Evolutionary conservation across 2,113 vertebrate species (phyloP).

Genomic region (Meleagris gallopavo): DNA sequence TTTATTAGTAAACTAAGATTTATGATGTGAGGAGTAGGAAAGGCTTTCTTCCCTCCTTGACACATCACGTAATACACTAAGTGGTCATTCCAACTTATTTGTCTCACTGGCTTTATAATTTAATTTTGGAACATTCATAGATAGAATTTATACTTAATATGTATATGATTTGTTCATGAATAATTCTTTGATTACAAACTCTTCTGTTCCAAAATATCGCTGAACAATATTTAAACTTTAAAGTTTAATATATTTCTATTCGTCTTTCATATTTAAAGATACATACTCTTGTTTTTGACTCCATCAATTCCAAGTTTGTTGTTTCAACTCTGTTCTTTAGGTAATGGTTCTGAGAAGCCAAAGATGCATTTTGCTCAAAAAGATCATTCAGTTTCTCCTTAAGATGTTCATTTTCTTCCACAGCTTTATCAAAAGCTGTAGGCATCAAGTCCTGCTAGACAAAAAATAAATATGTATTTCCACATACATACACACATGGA

Average conservation of each 20-base stretch:
- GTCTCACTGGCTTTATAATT: not conserved
- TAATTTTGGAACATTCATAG: not conserved
- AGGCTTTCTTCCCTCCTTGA: not conserved
- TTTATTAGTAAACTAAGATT: not conserved
- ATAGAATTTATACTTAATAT: not conserved
- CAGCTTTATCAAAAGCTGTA: not conserved
- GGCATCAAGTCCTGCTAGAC: constrained; percentile 56
- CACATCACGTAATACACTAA: not conserved
- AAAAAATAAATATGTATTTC: not conserved
- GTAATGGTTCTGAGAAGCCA: constrained; percentile 83
- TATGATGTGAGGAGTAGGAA: not conserved
- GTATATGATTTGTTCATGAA: not conserved
- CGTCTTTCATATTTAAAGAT: no score
- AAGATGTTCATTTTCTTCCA: constrained; percentile 76
- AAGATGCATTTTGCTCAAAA: constrained; percentile 84
- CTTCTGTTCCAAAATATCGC: not conserved
- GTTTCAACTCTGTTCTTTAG: constrained; percentile 83
- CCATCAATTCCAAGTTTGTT: constrained; percentile 80
- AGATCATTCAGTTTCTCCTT: constrained; percentile 80
- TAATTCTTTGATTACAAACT: not conserved
- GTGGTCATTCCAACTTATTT: not conserved
- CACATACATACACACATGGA: not conserved
- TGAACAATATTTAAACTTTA: not conserved
- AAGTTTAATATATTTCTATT: no score
- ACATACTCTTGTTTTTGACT: constrained; percentile 83